Percentiles rank a stretch among this genome's conserved stretches.
phyloP scores from a whole-genome alignment of 2,888 invertebrate species.

The Agrilus biguttatus region DNA sequence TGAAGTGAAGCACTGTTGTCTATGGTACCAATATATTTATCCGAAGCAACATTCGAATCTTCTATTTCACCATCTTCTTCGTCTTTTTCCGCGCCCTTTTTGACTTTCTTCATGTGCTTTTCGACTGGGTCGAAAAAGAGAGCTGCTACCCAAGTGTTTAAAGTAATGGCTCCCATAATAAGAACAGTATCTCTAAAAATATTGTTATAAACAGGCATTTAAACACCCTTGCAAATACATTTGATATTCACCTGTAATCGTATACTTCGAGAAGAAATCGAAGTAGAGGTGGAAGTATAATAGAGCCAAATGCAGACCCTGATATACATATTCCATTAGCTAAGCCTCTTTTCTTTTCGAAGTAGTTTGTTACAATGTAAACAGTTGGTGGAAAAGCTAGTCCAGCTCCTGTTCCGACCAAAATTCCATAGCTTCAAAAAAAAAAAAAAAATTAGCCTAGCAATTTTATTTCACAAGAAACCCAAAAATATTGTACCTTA shows the following conservation, averaged over 20 bases:
- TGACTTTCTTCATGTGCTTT: constrained; percentile 59
- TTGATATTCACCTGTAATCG: constrained; percentile 50
- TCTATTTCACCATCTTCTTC: constrained; percentile 31
- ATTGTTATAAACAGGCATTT: constrained; percentile 8
- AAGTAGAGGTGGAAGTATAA: constrained; percentile 67
- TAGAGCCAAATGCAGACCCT: constrained; percentile 74
- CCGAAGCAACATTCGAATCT: constrained; percentile 17
- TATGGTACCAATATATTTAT: constrained; percentile 25
- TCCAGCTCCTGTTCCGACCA: constrained; percentile 74
- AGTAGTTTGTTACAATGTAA: constrained; percentile 80
- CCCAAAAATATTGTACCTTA: constrained; percentile 41
- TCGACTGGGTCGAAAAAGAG: constrained; percentile 74
- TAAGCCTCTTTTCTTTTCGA: constrained; percentile 60
- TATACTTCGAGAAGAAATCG: constrained; percentile 55
- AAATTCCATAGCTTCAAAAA: constrained; percentile 55
- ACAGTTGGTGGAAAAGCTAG: constrained; percentile 79
- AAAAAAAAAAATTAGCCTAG: constrained; percentile 10
- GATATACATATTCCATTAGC: constrained; percentile 84
- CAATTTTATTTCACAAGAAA: not conserved
- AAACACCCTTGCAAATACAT: constrained; percentile 2
- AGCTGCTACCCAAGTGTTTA: constrained; percentile 76
- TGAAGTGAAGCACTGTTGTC: constrained; percentile 25
- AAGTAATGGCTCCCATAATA: constrained; percentile 65
- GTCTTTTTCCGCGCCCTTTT: constrained; percentile 22
- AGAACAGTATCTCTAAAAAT: constrained; percentile 59